Evolutionary conservation across 2,888 invertebrate species (phyloP), one percentile per base, ranked within the genome.

Genomic region (Stenichneumon culpator): DNA sequence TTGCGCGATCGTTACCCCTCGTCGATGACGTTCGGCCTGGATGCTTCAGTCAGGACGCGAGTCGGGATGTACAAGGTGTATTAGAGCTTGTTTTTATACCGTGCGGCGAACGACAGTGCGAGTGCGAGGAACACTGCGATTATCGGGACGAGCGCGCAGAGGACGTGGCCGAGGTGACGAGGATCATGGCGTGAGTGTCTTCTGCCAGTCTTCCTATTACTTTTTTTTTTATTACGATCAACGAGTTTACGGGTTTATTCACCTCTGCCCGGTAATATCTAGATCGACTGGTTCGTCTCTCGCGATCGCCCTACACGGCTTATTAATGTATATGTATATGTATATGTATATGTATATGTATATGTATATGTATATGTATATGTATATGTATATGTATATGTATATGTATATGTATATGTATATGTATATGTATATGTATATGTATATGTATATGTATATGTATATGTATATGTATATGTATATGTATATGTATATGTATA

Each of bases 171-270:
- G 44, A 39, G 32, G 54, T 73, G 77, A 16, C 36, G 39, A 78
- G 44, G 19, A 78, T 84, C 78, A 69, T 78, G 78, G 50, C 81
- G 84, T 84, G 78, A 84, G 84, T 50, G 4, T 39, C 47, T 22
- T 52, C 74, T 52, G 3, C 25, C 22, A 22, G 11, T 25, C 11
- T 11, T 60, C 25, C 60, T 60, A 14, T 25, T 25, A 11, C 60
- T 11, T 16, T 60, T 11, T 57, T 65, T 47, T 32, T 63, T 32
- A 22, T 25, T 52, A 52, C 28, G 28, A 44, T 65, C 14, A 67
- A 68, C 16, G 25, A 19, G 69, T 78, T 79, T 79, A 75, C 36
- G 36, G 36, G 36, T 36, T 36, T 36, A 36, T 83, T 80, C 54
- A 80, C 69, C 79, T 72, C 36, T 72, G 50, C 16, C 9, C 9